Evolutionary conservation across 1,140 invertebrate species (phyloP).

Genomic region (Zaprionus davidi): DNA sequence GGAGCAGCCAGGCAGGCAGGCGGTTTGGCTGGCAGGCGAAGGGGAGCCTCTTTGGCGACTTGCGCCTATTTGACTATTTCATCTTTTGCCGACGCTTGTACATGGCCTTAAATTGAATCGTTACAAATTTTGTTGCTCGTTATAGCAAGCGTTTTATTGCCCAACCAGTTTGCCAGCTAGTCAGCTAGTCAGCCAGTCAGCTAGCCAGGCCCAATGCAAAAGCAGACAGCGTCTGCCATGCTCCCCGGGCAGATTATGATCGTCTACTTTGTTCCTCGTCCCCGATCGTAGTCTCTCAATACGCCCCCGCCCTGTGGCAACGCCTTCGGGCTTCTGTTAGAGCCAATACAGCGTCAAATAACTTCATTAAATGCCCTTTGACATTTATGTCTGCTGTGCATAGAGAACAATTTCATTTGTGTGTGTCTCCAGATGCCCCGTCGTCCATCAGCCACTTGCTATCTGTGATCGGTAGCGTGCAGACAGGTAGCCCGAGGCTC

Average conservation of each 20-base stretch:
- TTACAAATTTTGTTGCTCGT: slow-evolving; percentile 83
- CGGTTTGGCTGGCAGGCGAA: neutral
- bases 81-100: slow-evolving; percentile 82
- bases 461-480: slow-evolving; percentile 46
- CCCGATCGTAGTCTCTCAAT: slow-evolving; percentile 19
- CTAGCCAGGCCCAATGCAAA: slow-evolving; percentile 21
- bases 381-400: slow-evolving; percentile 63
- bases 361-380: slow-evolving; percentile 83
- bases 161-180: slow-evolving; percentile 64
- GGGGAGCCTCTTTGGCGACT: slow-evolving; percentile 31
- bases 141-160: slow-evolving; percentile 83
- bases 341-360: slow-evolving; percentile 68
- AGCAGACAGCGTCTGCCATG: slow-evolving; percentile 2
- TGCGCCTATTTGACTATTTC: slow-evolving; percentile 77
- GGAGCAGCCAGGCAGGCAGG: neutral
- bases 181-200: neutral
- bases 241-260: slow-evolving; percentile 66
- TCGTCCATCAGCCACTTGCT: slow-evolving; percentile 24
- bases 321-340: slow-evolving; percentile 43
- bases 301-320: slow-evolving; percentile 31
- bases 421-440: slow-evolving; percentile 16
- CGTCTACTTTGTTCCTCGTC: slow-evolving; percentile 8
- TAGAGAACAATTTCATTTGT: neutral
- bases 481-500: slow-evolving; percentile 51
- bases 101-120: slow-evolving; percentile 82